A percentile compares a stretch with the other conserved stretches of the same genome.
phyloP scores from a whole-genome alignment of 2,113 vertebrate species.

The Bujurquina vittata region DNA sequence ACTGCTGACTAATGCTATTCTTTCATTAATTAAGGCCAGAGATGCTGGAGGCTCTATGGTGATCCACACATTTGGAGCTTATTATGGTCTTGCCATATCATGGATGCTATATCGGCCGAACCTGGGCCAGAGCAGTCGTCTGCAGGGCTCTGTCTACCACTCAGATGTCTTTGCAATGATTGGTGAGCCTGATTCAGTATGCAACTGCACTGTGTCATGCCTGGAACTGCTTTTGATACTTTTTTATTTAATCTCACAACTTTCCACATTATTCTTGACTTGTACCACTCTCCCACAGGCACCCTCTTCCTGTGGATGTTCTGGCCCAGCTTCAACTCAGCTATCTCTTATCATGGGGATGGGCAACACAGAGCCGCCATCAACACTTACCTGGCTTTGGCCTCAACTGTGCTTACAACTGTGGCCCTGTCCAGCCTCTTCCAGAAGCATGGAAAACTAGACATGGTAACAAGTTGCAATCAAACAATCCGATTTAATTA shows the following conservation, averaged over 20 bases:
- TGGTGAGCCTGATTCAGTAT: constrained; percentile 75
- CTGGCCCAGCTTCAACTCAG: constrained; percentile 99
- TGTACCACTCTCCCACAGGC: constrained; percentile 72
- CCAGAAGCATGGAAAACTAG: constrained; percentile 91
- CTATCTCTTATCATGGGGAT: constrained; percentile 87
- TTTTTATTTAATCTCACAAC: neutral
- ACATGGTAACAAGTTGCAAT: constrained; percentile 84
- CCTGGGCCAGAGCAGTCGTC: constrained; percentile 84
- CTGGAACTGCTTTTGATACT: neutral
- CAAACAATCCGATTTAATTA: neutral
- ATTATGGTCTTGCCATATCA: constrained; percentile 93
- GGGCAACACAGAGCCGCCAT: constrained; percentile 92
- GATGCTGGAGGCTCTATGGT: constrained; percentile 98
- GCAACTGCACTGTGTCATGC: accelerated
- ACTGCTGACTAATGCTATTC: neutral
- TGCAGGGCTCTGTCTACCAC: constrained; percentile 87
- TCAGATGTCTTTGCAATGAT: constrained; percentile 97
- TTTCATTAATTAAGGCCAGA: constrained; percentile 81
- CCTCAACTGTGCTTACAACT: constrained; percentile 88
- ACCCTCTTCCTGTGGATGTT: constrained; percentile 97
- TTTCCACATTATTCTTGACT: neutral
- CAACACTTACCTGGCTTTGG: constrained; percentile 94
- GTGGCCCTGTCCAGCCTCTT: constrained; percentile 90
- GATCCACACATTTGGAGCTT: constrained; percentile 94
- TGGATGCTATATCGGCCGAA: constrained; percentile 91